Conservation (phyloP, 2,797 vertebrate genomes). For the Vireo griseus region DNA sequence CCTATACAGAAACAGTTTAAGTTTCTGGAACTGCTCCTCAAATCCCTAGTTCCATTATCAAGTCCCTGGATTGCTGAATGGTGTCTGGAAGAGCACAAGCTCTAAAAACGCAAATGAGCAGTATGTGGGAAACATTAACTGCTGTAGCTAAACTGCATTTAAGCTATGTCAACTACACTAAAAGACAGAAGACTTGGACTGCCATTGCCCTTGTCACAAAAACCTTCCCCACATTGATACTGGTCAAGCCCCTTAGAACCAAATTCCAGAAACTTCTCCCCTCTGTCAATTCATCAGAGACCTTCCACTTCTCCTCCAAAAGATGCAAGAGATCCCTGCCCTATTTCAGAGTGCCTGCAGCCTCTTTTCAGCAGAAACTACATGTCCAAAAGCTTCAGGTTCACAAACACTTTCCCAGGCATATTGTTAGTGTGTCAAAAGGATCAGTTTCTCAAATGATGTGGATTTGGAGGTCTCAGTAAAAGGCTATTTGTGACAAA, state of each 20-base stretch:
- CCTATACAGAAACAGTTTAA: not conserved
- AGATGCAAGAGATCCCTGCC: not conserved
- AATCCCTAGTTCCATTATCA: not conserved
- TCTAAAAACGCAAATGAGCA: not conserved
- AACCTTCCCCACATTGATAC: not conserved
- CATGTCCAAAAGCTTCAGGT: not conserved
- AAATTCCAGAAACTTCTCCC: not conserved
- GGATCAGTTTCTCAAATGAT: not conserved
- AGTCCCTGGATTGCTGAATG: not conserved
- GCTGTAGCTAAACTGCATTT: not conserved
- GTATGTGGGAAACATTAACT: not conserved
- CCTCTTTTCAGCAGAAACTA: constrained; percentile 6
- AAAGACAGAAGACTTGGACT: not conserved
- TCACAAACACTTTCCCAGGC: not conserved
- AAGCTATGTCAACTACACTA: not conserved
- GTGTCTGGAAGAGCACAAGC: not conserved
- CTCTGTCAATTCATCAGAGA: not conserved
- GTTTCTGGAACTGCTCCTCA: not conserved
- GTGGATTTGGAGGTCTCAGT: not conserved
- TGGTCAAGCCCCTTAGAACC: rapidly evolving
- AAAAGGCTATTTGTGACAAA: not conserved
- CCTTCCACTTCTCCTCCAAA: not conserved
- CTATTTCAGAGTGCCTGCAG: not conserved
- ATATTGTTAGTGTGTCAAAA: not conserved
- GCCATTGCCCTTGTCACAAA: not conserved